Conservation (phyloP, 2,797 vertebrate species). For the Gallinago stenura region DNA sequence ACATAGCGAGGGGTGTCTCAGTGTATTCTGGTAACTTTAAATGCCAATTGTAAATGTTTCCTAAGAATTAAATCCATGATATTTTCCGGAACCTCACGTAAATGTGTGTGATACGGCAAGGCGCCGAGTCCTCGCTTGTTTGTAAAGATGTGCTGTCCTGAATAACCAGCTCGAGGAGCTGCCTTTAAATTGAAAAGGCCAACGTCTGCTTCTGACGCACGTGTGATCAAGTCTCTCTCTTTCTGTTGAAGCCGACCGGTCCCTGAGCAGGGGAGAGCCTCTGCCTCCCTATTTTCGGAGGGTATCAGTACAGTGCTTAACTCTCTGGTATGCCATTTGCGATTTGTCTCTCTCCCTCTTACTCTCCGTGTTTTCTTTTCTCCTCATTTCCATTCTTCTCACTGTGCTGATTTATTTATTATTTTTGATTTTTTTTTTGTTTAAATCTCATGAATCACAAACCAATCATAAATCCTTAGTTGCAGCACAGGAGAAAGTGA, state of each 20-base stretch:
- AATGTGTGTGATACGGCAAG: neutral
- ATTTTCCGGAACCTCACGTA: neutral
- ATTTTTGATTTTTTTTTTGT: neutral
- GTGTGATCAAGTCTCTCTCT: slow-evolving; percentile 78
- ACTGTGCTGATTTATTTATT: slow-evolving; percentile 6
- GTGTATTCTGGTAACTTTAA: neutral
- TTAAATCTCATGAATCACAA: neutral
- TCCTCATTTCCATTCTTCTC: slow-evolving; percentile 51
- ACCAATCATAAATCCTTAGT: neutral
- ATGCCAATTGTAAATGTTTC: neutral
- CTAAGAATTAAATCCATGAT: neutral
- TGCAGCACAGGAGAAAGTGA: neutral
- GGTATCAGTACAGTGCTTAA: slow-evolving; percentile 80
- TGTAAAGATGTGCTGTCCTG: neutral
- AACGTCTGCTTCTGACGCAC: slow-evolving; percentile 55
- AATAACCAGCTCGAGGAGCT: neutral
- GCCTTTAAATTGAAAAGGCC: slow-evolving; percentile 25
- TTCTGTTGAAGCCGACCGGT: slow-evolving; percentile 79
- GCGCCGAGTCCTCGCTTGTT: neutral
- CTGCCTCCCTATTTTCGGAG: slow-evolving; percentile 79
- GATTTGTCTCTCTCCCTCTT: slow-evolving; percentile 73
- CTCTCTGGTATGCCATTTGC: slow-evolving; percentile 76
- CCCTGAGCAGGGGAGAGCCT: slow-evolving; percentile 76
- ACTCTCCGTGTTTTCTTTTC: neutral
- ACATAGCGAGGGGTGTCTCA: accelerated